Conservation (phyloP, 2,113 vertebrate genomes). For the Chloebia gouldiae region DNA sequence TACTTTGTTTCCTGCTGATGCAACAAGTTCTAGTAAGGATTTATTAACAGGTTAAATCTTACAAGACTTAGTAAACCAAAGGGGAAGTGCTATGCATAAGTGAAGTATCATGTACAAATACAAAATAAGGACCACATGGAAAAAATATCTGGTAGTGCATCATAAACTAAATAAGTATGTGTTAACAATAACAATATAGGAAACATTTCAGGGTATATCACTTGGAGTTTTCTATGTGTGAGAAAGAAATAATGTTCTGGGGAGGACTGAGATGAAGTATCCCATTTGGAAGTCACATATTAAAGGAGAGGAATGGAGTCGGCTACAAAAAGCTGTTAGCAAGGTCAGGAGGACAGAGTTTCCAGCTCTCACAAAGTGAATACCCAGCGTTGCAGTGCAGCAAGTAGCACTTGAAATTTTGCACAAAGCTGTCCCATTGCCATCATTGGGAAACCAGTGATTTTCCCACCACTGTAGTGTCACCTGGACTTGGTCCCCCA, state of each 20-base stretch:
- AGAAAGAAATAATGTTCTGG: neutral
- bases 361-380: neutral
- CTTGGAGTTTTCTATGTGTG: neutral
- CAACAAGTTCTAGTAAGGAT: neutral
- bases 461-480: neutral
- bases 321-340: neutral
- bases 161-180: neutral
- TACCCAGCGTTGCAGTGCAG: rapidly evolving
- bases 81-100: neutral
- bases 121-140: neutral
- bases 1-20: neutral
- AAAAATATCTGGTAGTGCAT: neutral
- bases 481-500: neutral
- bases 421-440: neutral
- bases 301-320: neutral
- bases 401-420: neutral
- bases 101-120: neutral
- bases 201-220: neutral
- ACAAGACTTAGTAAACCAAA: neutral
- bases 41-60: neutral
- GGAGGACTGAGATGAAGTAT: neutral
- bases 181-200: neutral
- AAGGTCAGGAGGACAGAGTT: neutral
- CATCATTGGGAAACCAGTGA: neutral
- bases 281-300: neutral